Percentiles rank a stretch among this genome's conserved stretches.
phyloP scores from a whole-genome alignment of 1,140 invertebrate species.

The Nymphalis io region DNA sequence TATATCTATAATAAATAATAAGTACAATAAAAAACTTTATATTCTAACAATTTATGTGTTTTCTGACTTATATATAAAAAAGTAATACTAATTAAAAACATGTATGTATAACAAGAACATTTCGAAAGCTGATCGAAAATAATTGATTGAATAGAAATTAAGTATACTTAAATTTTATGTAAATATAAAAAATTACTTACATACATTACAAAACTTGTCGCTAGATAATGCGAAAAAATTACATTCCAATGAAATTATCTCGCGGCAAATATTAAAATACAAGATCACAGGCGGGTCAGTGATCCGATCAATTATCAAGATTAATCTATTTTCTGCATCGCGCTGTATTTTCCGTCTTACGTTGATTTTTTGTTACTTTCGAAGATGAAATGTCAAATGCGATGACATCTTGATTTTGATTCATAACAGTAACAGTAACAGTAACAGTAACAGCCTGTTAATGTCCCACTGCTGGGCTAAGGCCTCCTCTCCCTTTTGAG shows the following conservation, averaged over 20 bases:
- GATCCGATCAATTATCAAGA: constrained; percentile 6
- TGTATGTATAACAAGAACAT: neutral
- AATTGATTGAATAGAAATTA: neutral
- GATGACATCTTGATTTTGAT: too few relatives aligned
- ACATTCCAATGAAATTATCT: constrained; percentile 5
- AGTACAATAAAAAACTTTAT: too few relatives aligned
- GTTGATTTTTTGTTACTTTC: neutral
- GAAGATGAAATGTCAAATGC: neutral
- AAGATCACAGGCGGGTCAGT: neutral
- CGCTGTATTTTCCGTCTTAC: neutral
- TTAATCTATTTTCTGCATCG: neutral
- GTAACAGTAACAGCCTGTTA: too few relatives aligned
- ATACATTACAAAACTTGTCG: neutral
- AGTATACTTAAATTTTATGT: neutral
- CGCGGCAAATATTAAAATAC: neutral
- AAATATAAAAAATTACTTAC: too few relatives aligned
- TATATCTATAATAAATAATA: too few relatives aligned
- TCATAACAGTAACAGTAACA: too few relatives aligned
- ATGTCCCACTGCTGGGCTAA: too few relatives aligned
- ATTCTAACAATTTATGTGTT: too few relatives aligned
- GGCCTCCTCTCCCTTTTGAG: too few relatives aligned
- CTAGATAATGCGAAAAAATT: neutral
- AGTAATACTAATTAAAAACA: too few relatives aligned
- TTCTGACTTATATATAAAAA: too few relatives aligned
- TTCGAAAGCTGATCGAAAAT: neutral